Evolutionary conservation across 1,140 invertebrate genomes (phyloP).

Genomic region (Cydia amplana): DNA sequence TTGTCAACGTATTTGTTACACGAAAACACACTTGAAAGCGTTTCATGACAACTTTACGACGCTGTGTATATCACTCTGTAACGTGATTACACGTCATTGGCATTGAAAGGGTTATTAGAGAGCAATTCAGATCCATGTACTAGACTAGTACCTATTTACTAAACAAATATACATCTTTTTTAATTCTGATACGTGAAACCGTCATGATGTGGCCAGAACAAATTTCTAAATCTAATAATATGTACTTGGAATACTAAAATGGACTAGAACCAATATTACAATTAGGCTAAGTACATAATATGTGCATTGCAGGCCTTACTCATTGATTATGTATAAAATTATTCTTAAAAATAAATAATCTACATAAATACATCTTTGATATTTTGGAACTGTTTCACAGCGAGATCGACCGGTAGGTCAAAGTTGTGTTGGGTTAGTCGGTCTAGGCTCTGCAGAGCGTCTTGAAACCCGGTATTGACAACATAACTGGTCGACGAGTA

Average conservation of each 20-base stretch:
- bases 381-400: constrained; percentile 97
- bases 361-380: constrained; percentile 97
- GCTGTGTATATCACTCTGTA: neutral
- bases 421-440: constrained; percentile 92
- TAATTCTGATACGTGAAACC: neutral
- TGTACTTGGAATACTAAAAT: constrained; percentile 3
- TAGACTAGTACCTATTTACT: constrained; percentile 15
- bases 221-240: constrained; percentile 25
- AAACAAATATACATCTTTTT: neutral
- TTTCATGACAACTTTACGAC: no score
- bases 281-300: constrained; percentile 23
- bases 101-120: neutral
- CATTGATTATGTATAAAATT: constrained; percentile 56
- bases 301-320: constrained; percentile 51
- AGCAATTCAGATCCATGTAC: constrained; percentile 1
- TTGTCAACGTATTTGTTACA: neutral
- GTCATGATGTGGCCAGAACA: neutral
- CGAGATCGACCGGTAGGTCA: constrained; percentile 96
- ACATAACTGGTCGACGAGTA: constrained; percentile 98
- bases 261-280: constrained; percentile 28
- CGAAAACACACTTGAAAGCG: no score
- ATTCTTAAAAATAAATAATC: constrained; percentile 51
- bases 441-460: constrained; percentile 94
- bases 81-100: neutral
- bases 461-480: constrained; percentile 97